Evolutionary conservation across 2,113 vertebrate genomes (phyloP).

Genomic region (Tauraco erythrolophus): DNA sequence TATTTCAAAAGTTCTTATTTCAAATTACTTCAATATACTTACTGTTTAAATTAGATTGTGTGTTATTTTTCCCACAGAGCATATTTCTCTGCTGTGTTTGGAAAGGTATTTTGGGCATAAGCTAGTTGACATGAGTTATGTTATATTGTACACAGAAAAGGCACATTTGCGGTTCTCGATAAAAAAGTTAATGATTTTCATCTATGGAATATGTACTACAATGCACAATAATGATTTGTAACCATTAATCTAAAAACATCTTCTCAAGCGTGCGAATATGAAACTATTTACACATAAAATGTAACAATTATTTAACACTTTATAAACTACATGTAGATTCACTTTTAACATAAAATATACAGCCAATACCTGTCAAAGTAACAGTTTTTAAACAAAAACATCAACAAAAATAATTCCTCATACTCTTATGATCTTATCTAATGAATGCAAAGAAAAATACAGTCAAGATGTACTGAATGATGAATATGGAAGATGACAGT

Average conservation of each 20-base stretch:
- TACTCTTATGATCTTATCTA: fast-evolving
- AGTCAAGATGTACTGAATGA: neutral
- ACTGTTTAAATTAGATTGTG: neutral
- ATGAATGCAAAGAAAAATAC: neutral
- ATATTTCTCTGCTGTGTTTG: neutral
- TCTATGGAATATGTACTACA: neutral
- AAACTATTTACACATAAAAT: neutral
- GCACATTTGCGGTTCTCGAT: neutral
- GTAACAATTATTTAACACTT: neutral
- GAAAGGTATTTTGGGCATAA: neutral
- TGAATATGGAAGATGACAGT: neutral
- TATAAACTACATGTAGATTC: neutral
- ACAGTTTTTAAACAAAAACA: neutral
- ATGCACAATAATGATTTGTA: neutral
- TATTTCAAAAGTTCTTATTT: neutral
- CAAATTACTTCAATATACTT: neutral
- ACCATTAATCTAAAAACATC: fast-evolving
- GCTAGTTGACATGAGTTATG: neutral
- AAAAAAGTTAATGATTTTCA: neutral
- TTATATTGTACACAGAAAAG: neutral
- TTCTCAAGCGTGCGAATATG: neutral
- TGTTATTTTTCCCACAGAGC: neutral
- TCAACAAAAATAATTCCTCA: neutral
- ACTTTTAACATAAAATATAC: neutral
- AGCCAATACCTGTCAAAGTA: neutral